phyloP scores from a whole-genome alignment of 2,113 vertebrate species.

The Hemiscyllium ocellatum region DNA sequence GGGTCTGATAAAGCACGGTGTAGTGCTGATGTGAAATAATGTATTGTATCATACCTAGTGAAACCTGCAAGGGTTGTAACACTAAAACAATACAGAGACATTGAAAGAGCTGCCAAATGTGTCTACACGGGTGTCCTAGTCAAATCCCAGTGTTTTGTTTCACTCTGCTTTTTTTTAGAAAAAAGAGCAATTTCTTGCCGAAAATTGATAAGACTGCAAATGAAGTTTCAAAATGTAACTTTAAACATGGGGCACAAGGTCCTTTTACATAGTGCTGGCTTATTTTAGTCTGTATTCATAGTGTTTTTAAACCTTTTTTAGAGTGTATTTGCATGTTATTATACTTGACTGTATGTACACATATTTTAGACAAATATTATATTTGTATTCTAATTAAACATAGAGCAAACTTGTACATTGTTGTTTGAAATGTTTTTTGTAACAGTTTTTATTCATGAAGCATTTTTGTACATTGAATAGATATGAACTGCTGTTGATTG shows the following conservation, averaged over 20 bases:
- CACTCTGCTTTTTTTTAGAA: slow-evolving; percentile 55
- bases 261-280: slow-evolving; percentile 84
- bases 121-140: slow-evolving; percentile 57
- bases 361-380: slow-evolving; percentile 98
- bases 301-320: slow-evolving; percentile 94
- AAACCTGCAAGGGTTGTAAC: slow-evolving; percentile 36
- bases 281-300: slow-evolving; percentile 99
- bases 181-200: slow-evolving; percentile 69
- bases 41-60: slow-evolving; percentile 42
- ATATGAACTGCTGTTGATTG: slow-evolving; percentile 75
- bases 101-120: slow-evolving; percentile 54
- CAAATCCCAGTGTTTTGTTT: slow-evolving; percentile 54
- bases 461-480: slow-evolving; percentile 99
- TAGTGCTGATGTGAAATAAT: slow-evolving; percentile 40
- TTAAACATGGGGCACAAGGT: slow-evolving; percentile 88
- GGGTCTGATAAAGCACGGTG: slow-evolving; percentile 32
- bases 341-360: slow-evolving; percentile 98
- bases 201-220: slow-evolving; percentile 73
- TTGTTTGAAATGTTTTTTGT: slow-evolving; percentile 99
- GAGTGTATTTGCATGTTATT: slow-evolving; percentile 88
- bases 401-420: slow-evolving; percentile 98
- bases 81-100: slow-evolving; percentile 42
- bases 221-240: slow-evolving; percentile 80
- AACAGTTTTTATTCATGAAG: slow-evolving; percentile 99
- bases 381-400: slow-evolving; percentile 97